phyloP scores from a whole-genome alignment of 1,140 invertebrate genomes.

The Rhagoletis zephyria region DNA sequence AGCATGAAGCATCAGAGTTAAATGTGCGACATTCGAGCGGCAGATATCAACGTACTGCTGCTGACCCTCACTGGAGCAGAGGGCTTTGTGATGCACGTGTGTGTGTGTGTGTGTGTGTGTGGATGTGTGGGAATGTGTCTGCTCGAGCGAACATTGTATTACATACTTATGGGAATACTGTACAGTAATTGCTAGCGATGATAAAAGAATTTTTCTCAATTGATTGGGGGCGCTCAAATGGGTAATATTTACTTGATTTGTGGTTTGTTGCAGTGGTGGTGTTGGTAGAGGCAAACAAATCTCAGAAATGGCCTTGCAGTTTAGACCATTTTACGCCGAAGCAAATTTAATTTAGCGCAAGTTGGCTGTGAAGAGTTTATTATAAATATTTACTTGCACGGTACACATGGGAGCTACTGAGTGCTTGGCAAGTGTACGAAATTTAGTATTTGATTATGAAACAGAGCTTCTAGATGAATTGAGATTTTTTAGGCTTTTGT shows the following conservation, averaged over 20 bases:
- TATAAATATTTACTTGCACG: not conserved
- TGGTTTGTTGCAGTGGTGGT: not conserved
- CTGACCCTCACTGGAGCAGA: too few species aligned
- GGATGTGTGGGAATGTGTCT: not conserved
- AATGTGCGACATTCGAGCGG: not conserved
- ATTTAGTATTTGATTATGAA: not conserved
- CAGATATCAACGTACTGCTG: not conserved
- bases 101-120: not conserved
- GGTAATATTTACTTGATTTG: slow-evolving; percentile 40
- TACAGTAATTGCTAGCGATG: not conserved
- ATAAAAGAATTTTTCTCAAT: not conserved
- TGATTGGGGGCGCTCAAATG: slow-evolving; percentile 22
- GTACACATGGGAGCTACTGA: not conserved
- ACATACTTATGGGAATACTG: not conserved
- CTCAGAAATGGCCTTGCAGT: not conserved
- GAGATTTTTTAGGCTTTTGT: not conserved
- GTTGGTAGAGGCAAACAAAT: not conserved
- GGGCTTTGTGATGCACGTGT: not conserved
- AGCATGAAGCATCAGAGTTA: not conserved
- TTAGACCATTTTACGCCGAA: not conserved
- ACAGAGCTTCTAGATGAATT: not conserved
- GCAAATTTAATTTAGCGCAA: not conserved
- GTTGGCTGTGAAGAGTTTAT: slow-evolving; percentile 9
- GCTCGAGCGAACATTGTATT: not conserved
- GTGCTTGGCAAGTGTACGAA: too few species aligned